Conservation (phyloP, 2,113 vertebrate species). For the Salminus brasiliensis region DNA sequence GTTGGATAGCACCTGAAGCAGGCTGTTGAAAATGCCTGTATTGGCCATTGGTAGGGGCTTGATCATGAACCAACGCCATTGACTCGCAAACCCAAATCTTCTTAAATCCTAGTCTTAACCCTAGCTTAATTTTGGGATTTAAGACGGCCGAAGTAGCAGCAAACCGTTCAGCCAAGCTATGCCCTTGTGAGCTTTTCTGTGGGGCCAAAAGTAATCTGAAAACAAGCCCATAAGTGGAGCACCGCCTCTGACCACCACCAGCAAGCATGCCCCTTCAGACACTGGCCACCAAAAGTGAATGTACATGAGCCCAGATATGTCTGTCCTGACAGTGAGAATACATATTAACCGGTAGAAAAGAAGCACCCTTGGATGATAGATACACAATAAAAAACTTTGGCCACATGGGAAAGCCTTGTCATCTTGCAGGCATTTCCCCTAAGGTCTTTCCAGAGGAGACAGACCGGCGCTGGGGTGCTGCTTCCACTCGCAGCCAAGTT, state of each 20-base stretch:
- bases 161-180: constrained; percentile 13
- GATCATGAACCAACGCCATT: constrained; percentile 42
- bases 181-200: constrained; percentile 20
- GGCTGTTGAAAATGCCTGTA: constrained; percentile 45
- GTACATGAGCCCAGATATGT: constrained; percentile 55
- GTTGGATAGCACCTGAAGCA: constrained; percentile 46
- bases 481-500: constrained; percentile 46
- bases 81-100: constrained; percentile 23
- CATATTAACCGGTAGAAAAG: constrained; percentile 53
- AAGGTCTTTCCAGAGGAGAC: constrained; percentile 37
- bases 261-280: constrained; percentile 29
- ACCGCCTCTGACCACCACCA: constrained; percentile 43
- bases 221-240: constrained; percentile 21
- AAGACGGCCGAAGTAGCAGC: constrained; percentile 21
- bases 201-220: constrained; percentile 14
- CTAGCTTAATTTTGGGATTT: neutral
- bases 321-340: constrained; percentile 50
- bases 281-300: constrained; percentile 36
- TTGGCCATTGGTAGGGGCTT: constrained; percentile 45
- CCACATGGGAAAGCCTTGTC: constrained; percentile 47
- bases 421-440: constrained; percentile 35
- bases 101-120: neutral
- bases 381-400: constrained; percentile 55
- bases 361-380: constrained; percentile 64
- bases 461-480: constrained; percentile 44